These are phyloP conservation scores for Ectropis crepuscularia DNA, from an alignment of 2,888 invertebrate species.

Conservation along the genomic window DNA sequence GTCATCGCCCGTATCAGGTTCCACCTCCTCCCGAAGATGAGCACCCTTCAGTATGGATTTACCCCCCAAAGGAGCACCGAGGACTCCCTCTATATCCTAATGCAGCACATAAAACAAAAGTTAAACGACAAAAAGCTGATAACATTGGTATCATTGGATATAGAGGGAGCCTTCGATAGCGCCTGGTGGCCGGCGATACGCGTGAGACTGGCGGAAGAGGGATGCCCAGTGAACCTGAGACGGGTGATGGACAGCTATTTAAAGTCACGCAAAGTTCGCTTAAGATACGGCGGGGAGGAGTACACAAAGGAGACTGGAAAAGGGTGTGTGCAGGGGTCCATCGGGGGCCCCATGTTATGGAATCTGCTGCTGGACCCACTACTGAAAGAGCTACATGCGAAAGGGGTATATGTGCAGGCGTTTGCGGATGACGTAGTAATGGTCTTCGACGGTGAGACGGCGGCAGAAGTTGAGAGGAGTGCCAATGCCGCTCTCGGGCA, in stretches of 20 bases:
- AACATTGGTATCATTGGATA: too few relatives aligned
- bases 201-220: neutral
- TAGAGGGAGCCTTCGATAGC: too few relatives aligned
- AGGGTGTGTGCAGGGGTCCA: conserved; percentile 29
- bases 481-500: too few relatives aligned
- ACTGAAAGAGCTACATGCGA: neutral
- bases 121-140: too few relatives aligned
- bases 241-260: conserved; percentile 9
- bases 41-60: conserved; percentile 15
- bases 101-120: too few relatives aligned
- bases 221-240: conserved; percentile 9
- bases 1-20: too few relatives aligned
- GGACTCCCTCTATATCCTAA: too few relatives aligned
- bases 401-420: too few relatives aligned
- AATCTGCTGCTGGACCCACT: conserved; percentile 30
- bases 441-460: too few relatives aligned
- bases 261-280: neutral
- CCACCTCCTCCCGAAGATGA: neutral
- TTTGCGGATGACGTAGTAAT: too few relatives aligned
- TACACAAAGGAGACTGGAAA: conserved; percentile 13
- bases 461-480: too few relatives aligned
- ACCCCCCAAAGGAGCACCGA: conserved; percentile 14
- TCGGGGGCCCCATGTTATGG: conserved; percentile 34
- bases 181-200: too few relatives aligned
- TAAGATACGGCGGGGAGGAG: conserved; percentile 15